phyloP scores from a whole-genome alignment of 2,888 invertebrate genomes.

The Hyposoter didymator region DNA sequence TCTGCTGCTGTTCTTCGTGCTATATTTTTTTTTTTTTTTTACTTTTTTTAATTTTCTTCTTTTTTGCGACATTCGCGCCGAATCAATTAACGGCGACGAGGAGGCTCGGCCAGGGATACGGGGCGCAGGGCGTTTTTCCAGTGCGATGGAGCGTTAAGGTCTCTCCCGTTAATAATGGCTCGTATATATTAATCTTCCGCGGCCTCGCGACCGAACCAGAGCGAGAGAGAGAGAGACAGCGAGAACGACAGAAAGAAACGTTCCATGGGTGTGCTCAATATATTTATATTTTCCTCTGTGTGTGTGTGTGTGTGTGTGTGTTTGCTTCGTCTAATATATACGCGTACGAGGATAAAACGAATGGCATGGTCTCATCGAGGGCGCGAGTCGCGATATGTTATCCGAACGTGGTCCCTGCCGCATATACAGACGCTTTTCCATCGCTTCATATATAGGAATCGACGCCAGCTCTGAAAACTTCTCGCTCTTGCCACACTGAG shows the following conservation, averaged over 20 bases:
- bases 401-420: conserved; percentile 70
- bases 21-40: too few species aligned
- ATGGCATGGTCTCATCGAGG: conserved; percentile 76
- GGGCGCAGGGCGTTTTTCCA: conserved; percentile 63
- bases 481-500: conserved; percentile 27
- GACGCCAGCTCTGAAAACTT: conserved; percentile 43
- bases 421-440: conserved; percentile 35
- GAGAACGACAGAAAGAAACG: conserved; percentile 51
- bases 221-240: conserved; percentile 56
- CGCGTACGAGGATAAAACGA: conserved; percentile 78
- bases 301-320: conserved; percentile 7
- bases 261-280: conserved; percentile 26
- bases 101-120: conserved; percentile 31
- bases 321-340: conserved; percentile 74
- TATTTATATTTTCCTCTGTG: not conserved
- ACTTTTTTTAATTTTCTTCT: conserved; percentile 36
- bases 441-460: conserved; percentile 30
- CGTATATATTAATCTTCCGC: conserved; percentile 76
- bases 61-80: conserved; percentile 49
- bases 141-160: conserved; percentile 74
- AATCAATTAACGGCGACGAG: conserved; percentile 64
- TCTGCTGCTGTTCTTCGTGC: conserved; percentile 26
- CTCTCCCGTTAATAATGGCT: conserved; percentile 77
- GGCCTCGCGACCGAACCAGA: conserved; percentile 56
- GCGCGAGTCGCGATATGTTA: conserved; percentile 80